phyloP scores from a whole-genome alignment of 2,797 vertebrate species.

The Galago senegalensis region DNA sequence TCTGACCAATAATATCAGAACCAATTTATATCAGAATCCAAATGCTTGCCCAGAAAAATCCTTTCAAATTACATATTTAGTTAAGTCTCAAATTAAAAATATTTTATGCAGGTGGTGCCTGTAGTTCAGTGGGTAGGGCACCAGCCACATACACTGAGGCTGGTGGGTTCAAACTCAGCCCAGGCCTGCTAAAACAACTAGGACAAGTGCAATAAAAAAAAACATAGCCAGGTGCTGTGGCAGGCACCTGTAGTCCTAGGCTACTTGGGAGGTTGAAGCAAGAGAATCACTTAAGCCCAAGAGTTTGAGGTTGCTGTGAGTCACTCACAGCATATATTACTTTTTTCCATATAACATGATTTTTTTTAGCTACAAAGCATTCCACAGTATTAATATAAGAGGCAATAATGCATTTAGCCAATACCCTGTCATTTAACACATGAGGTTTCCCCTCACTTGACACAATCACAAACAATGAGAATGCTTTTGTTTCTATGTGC shows the following conservation, averaged over 20 bases:
- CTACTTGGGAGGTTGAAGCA: too few species aligned
- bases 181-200: too few species aligned
- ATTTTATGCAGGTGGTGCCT: background rate
- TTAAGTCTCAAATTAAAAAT: conserved; percentile 46
- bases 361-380: background rate
- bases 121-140: too few species aligned
- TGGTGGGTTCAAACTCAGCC: too few species aligned
- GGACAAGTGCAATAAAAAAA: too few species aligned
- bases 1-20: background rate
- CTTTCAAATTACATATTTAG: conserved; percentile 72
- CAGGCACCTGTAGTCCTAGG: too few species aligned
- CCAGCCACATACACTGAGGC: too few species aligned
- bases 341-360: background rate
- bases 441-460: background rate
- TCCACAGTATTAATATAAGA: background rate
- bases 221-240: too few species aligned
- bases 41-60: conserved; percentile 49
- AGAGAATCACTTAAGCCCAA: too few species aligned
- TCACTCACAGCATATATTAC: background rate
- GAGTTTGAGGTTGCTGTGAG: too few species aligned
- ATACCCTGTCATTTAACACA: background rate
- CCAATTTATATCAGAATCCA: conserved; percentile 48
- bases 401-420: background rate
- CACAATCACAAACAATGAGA: background rate
- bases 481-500: background rate